Evolutionary conservation across 2,888 invertebrate species (phyloP).

Genomic region (Apotomis capreana): DNA sequence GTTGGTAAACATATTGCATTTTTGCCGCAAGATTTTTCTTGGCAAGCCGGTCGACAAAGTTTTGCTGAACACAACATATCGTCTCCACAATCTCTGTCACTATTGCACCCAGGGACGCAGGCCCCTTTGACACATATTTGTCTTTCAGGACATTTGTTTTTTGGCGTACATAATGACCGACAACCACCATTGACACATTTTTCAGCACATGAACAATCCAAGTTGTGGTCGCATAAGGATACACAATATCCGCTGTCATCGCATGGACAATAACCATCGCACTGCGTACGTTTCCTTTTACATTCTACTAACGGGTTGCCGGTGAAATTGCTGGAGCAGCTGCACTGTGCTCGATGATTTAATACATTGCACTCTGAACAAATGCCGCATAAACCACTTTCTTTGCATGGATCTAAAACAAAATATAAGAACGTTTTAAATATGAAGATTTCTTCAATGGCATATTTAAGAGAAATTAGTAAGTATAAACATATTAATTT

Average conservation of each 20-base stretch:
- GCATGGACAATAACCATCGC: constrained; percentile 91
- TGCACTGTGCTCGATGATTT: constrained; percentile 93
- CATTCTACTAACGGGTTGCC: constrained; percentile 93
- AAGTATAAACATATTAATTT: background rate
- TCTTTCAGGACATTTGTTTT: constrained; percentile 88
- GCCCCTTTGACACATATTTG: constrained; percentile 89
- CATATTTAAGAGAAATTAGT: background rate
- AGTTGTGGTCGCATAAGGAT: constrained; percentile 85
- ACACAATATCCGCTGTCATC: constrained; percentile 92
- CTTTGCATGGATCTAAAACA: constrained; percentile 89
- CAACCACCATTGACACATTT: constrained; percentile 89
- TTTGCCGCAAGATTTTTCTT: constrained; percentile 88
- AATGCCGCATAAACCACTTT: constrained; percentile 89
- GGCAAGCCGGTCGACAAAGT: constrained; percentile 89
- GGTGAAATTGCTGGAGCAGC: constrained; percentile 90
- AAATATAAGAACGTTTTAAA: constrained; percentile 5
- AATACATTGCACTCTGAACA: constrained; percentile 92
- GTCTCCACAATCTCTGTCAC: constrained; percentile 90
- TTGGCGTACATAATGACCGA: constrained; percentile 86
- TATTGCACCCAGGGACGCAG: constrained; percentile 91
- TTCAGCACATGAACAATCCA: constrained; percentile 92
- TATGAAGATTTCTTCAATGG: background rate
- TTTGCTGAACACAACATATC: constrained; percentile 87
- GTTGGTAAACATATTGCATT: constrained; percentile 91
- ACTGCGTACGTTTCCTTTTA: constrained; percentile 86